Evolutionary conservation across 2,113 vertebrate species (phyloP).

Genomic region (Origma solitaria): DNA sequence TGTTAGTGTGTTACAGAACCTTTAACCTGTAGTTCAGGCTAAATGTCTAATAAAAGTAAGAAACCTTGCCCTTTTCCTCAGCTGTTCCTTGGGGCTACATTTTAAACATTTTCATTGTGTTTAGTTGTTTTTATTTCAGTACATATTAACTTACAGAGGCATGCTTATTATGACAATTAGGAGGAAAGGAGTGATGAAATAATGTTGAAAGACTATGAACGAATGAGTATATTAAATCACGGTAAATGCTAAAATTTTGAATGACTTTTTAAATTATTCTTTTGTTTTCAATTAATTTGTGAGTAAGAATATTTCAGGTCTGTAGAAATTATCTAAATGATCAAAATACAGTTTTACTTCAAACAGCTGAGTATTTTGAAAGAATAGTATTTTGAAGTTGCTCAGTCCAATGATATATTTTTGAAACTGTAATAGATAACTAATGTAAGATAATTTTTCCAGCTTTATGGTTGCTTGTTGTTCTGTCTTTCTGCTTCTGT

Average conservation of each 20-base stretch:
- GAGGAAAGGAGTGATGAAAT: neutral
- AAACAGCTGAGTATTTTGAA: slow-evolving; percentile 57
- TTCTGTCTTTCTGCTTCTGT: neutral
- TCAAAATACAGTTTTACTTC: slow-evolving; percentile 64
- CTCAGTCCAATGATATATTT: neutral
- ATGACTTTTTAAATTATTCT: neutral
- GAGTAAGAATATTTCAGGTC: slow-evolving; percentile 53
- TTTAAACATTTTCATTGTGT: slow-evolving; percentile 19
- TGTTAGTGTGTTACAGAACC: slow-evolving; percentile 44
- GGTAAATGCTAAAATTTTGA: neutral
- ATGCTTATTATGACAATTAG: slow-evolving; percentile 4
- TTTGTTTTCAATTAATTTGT: slow-evolving; percentile 33
- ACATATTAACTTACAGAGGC: neutral
- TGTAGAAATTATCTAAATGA: slow-evolving; percentile 54
- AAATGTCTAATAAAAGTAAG: slow-evolving; percentile 13
- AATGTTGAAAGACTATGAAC: neutral
- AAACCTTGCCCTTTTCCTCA: neutral
- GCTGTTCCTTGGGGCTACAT: slow-evolving; percentile 3
- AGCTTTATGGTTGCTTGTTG: neutral
- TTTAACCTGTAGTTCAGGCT: slow-evolving; percentile 36
- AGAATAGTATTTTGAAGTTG: neutral
- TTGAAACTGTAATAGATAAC: neutral
- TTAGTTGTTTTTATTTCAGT: slow-evolving; percentile 10
- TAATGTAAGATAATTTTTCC: slow-evolving; percentile 9
- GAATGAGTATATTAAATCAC: neutral